phyloP scores from a whole-genome alignment of 2,113 vertebrate species.

The Cinclus mexicanus region DNA sequence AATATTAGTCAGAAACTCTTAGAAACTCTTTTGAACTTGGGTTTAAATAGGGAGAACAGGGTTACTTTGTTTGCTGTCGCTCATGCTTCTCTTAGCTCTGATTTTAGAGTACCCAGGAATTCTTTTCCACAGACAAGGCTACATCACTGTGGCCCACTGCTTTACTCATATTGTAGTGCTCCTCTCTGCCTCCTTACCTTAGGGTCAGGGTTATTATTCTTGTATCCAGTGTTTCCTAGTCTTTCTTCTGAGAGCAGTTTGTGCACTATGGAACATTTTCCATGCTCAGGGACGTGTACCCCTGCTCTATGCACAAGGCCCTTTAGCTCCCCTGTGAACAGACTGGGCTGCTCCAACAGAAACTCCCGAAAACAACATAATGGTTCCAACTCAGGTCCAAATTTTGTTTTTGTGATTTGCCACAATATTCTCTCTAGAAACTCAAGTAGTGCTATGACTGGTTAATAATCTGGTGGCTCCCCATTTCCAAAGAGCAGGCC shows the following conservation, averaged over 20 bases:
- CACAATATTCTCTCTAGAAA: background rate
- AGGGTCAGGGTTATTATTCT: background rate
- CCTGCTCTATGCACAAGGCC: background rate
- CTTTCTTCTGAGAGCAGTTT: background rate
- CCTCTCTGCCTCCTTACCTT: background rate
- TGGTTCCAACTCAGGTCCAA: background rate
- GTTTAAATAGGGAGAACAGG: fast-evolving
- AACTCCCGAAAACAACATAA: background rate
- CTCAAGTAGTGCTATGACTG: background rate
- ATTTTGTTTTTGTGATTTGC: background rate
- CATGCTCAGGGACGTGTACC: background rate
- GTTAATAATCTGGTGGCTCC: background rate
- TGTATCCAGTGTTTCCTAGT: background rate
- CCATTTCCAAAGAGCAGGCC: background rate
- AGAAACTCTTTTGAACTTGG: background rate
- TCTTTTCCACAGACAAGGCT: background rate
- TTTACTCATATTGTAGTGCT: background rate
- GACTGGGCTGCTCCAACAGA: background rate
- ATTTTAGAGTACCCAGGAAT: background rate
- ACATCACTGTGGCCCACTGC: background rate
- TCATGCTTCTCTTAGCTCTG: background rate
- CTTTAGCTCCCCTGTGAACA: background rate
- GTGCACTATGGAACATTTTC: background rate
- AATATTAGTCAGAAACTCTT: background rate
- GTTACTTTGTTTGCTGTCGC: background rate